A percentile compares a stretch with the other conserved stretches of the same genome.
phyloP scores from a whole-genome alignment of 2,113 vertebrate species.

The Callipepla californica region DNA sequence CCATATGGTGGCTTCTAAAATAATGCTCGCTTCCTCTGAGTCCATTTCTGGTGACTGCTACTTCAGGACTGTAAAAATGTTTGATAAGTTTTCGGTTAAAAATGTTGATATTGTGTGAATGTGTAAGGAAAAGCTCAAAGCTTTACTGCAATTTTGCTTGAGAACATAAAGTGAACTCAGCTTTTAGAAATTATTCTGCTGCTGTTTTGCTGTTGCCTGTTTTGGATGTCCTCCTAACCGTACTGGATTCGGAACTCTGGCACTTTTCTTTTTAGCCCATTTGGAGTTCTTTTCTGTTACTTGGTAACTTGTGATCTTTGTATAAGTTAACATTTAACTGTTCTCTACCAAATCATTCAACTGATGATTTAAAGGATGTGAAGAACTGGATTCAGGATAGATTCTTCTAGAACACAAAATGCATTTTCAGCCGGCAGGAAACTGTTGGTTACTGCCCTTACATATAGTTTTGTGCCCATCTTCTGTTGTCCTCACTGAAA shows the following conservation, averaged over 20 bases:
- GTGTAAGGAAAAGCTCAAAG: not conserved
- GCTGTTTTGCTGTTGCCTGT: not conserved
- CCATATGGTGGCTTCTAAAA: not conserved
- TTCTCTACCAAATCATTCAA: not conserved
- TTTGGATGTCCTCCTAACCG: not conserved
- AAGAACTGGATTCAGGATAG: not conserved
- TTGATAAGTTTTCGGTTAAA: not conserved
- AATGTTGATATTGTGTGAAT: not conserved
- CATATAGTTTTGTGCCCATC: not conserved
- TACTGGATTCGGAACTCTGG: not conserved
- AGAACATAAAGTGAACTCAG: not conserved
- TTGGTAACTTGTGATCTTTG: not conserved
- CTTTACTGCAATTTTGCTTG: not conserved
- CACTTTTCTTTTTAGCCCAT: not conserved
- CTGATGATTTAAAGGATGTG: not conserved
- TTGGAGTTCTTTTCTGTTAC: not conserved
- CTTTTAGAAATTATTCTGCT: not conserved
- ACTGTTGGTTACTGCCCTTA: not conserved
- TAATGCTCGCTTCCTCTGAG: not conserved
- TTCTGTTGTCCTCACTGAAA: not conserved
- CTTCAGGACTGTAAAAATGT: not conserved
- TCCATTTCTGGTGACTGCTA: not conserved
- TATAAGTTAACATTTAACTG: not conserved
- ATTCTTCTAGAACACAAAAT: not conserved
- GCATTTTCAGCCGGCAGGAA: not conserved